phyloP scores from a whole-genome alignment of 2,113 vertebrate genomes.

The Nansenia antarctica region DNA sequence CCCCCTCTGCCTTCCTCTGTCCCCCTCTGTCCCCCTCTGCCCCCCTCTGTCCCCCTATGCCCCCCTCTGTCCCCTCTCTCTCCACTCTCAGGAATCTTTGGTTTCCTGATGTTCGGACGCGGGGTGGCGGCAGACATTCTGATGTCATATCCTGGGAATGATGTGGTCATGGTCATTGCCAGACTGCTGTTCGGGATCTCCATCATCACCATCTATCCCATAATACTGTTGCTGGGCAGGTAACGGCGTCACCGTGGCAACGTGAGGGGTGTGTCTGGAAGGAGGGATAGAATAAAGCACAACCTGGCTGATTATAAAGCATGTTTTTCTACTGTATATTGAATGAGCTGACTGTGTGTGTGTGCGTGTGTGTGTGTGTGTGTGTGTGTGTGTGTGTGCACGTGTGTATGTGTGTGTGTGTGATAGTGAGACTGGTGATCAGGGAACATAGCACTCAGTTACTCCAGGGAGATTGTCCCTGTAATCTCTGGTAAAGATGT shows the following conservation, averaged over 20 bases:
- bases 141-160: constrained; percentile 90
- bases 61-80: neutral
- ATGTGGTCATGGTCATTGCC: constrained; percentile 79
- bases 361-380: too few species aligned
- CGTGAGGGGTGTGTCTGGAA: neutral
- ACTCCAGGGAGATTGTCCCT: too few species aligned
- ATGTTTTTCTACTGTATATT: too few species aligned
- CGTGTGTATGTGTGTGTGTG: too few species aligned
- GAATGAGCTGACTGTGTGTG: neutral
- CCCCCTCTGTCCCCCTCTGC: neutral
- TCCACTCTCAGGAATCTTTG: constrained; percentile 80
- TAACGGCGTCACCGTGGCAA: constrained; percentile 41
- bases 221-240: constrained; percentile 91
- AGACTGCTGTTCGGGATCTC: constrained; percentile 89
- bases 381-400: too few species aligned
- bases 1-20: neutral
- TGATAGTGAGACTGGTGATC: too few species aligned
- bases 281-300: too few species aligned
- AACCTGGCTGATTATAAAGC: too few species aligned
- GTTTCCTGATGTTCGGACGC: constrained; percentile 88
- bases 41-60: neutral
- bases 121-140: constrained; percentile 84
- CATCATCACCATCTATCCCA: constrained; percentile 92
- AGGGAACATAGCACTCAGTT: too few species aligned
- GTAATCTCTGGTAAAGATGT: too few species aligned